A percentile compares a stretch with the other conserved stretches of the same genome.
These are phyloP conservation scores for Hypsopygia costalis DNA, from an alignment of 2,888 invertebrate genomes.

Conservation along the genomic window DNA sequence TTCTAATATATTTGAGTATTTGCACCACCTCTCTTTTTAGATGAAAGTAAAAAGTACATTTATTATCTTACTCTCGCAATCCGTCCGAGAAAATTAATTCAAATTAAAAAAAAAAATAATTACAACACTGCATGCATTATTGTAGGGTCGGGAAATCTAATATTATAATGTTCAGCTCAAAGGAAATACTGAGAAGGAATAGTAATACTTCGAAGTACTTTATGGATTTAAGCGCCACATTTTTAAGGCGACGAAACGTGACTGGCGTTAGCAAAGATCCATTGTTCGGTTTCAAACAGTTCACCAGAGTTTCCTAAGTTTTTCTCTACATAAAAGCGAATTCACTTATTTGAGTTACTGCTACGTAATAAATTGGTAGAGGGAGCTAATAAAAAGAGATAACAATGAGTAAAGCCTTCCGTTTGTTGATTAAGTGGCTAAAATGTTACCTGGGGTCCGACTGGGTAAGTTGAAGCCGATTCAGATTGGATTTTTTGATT, in stretches of 20 bases:
- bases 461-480: too few relatives aligned
- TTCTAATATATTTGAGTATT: too few relatives aligned
- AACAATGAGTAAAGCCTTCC: slow-evolving; percentile 50
- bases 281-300: slow-evolving; percentile 68
- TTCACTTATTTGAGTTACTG: slow-evolving; percentile 70
- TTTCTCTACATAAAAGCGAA: slow-evolving; percentile 56
- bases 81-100: background rate
- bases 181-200: slow-evolving; percentile 64
- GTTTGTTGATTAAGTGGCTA: slow-evolving; percentile 49
- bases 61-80: too few relatives aligned
- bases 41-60: too few relatives aligned
- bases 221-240: slow-evolving; percentile 74
- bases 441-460: slow-evolving; percentile 1
- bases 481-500: too few relatives aligned
- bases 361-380: slow-evolving; percentile 60
- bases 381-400: slow-evolving; percentile 53
- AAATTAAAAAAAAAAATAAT: slow-evolving; percentile 9
- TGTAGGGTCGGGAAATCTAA: slow-evolving; percentile 38
- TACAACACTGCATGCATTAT: slow-evolving; percentile 3
- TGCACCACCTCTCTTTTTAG: too few relatives aligned
- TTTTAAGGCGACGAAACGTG: slow-evolving; percentile 76
- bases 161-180: slow-evolving; percentile 65
- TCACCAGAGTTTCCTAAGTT: slow-evolving; percentile 48
- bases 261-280: slow-evolving; percentile 53
- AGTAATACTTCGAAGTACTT: slow-evolving; percentile 71